These are phyloP conservation scores for Eleutherodactylus coqui DNA, from an alignment of 2,797 vertebrate genomes.

Conservation along the genomic window DNA sequence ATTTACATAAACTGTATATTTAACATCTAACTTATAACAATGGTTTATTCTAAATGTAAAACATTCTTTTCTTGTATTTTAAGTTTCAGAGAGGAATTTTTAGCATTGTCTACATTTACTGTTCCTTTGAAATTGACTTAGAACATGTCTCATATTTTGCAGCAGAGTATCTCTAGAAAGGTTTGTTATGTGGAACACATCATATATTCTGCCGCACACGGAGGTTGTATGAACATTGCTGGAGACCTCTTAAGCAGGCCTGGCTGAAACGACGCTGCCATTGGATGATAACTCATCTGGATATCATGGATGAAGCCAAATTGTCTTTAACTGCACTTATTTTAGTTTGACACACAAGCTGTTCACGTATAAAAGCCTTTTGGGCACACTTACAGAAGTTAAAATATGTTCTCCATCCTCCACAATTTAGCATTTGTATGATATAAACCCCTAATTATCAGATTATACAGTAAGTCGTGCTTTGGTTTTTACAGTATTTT, in stretches of 20 bases:
- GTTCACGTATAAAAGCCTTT: neutral
- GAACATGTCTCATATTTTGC: slow-evolving; percentile 71
- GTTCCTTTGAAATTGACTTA: neutral
- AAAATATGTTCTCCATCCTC: slow-evolving; percentile 81
- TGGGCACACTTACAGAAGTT: slow-evolving; percentile 64
- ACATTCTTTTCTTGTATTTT: neutral
- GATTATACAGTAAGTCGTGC: neutral
- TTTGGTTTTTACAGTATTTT: slow-evolving; percentile 5
- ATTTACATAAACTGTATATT: neutral
- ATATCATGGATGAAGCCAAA: slow-evolving; percentile 11
- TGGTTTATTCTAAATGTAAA: neutral
- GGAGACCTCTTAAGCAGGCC: neutral
- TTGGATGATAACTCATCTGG: neutral
- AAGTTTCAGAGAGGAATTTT: neutral
- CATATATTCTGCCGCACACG: neutral
- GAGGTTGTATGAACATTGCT: neutral
- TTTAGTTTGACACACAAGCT: neutral
- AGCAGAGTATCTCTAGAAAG: slow-evolving; percentile 67
- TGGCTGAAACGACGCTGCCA: neutral
- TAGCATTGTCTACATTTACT: neutral
- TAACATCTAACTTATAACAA: neutral
- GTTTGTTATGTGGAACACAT: neutral
- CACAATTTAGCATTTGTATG: slow-evolving; percentile 17
- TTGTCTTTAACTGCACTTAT: neutral
- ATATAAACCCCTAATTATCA: neutral